Evolutionary conservation across 2,888 invertebrate genomes (phyloP).

Genomic region (Drosophila incognita): DNA sequence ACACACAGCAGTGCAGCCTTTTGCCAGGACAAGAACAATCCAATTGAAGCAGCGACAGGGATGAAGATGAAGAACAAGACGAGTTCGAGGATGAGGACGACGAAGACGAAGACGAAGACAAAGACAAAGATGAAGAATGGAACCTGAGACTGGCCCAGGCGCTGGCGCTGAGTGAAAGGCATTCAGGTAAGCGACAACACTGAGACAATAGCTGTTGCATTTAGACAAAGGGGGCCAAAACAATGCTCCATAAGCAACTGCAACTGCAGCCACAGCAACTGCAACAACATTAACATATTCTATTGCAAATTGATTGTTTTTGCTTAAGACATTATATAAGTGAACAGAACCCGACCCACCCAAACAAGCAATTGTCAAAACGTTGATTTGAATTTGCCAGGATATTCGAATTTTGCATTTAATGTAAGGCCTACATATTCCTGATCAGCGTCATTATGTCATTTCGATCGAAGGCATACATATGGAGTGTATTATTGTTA

Average conservation of each 20-base stretch:
- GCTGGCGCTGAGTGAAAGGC: constrained; percentile 27
- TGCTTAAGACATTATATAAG: not conserved
- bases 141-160: not conserved
- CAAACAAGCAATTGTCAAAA: not conserved
- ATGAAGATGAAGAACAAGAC: not conserved
- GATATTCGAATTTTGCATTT: not conserved
- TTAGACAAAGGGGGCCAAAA: constrained; percentile 50
- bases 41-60: constrained; percentile 2
- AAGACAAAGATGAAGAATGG: not conserved
- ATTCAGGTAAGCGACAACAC: constrained; percentile 56
- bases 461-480: not conserved
- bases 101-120: not conserved
- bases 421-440: not conserved
- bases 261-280: constrained; percentile 7
- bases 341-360: not conserved
- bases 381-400: not conserved
- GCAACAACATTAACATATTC: constrained; percentile 3
- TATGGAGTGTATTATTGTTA: not conserved
- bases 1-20: constrained; percentile 40
- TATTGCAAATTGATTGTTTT: constrained; percentile 15
- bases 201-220: constrained; percentile 62
- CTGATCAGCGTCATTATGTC: not conserved
- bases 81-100: not conserved
- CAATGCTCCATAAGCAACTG: constrained; percentile 36
- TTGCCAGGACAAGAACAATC: constrained; percentile 45